Evolutionary conservation across 2,113 vertebrate species (phyloP).

Genomic region (Pluvianellus socialis): DNA sequence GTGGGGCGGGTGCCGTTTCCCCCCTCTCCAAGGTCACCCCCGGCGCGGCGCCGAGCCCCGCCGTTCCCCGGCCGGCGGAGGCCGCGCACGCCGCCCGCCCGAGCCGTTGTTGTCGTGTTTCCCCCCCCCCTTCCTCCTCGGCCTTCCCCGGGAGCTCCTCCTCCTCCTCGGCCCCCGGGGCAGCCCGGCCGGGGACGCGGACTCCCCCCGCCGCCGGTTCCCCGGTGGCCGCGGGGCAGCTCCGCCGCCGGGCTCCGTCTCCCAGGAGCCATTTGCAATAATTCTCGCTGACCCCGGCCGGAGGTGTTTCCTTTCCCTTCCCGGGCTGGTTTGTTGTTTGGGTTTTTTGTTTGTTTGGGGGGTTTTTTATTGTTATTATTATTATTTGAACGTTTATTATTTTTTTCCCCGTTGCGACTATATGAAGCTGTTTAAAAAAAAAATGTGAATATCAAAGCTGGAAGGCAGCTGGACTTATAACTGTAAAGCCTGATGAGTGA

Average conservation of each 20-base stretch:
- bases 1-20: too few relatives aligned
- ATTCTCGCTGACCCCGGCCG: conserved; percentile 29
- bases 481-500: not conserved
- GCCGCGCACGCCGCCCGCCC: not conserved
- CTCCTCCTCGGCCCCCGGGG: not conserved
- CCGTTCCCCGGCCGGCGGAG: not conserved
- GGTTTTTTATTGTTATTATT: not conserved
- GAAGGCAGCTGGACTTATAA: conserved; percentile 26
- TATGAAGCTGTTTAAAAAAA: conserved; percentile 19
- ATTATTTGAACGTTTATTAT: conserved; percentile 29
- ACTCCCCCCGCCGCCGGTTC: not conserved
- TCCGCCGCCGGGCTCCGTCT: not conserved
- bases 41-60: not conserved
- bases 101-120: not conserved
- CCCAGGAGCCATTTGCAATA: conserved; percentile 68
- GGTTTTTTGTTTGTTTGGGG: not conserved
- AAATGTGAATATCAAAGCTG: conserved; percentile 59
- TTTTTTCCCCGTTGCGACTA: not conserved
- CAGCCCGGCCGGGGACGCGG: not conserved
- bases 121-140: not conserved
- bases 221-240: not conserved
- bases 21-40: not conserved
- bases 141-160: conserved; percentile 15
- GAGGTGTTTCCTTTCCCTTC: not conserved
- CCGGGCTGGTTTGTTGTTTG: not conserved